These are phyloP conservation scores for Lagorchestes hirsutus DNA, from an alignment of 2,797 vertebrate species.

Conservation along the genomic window DNA sequence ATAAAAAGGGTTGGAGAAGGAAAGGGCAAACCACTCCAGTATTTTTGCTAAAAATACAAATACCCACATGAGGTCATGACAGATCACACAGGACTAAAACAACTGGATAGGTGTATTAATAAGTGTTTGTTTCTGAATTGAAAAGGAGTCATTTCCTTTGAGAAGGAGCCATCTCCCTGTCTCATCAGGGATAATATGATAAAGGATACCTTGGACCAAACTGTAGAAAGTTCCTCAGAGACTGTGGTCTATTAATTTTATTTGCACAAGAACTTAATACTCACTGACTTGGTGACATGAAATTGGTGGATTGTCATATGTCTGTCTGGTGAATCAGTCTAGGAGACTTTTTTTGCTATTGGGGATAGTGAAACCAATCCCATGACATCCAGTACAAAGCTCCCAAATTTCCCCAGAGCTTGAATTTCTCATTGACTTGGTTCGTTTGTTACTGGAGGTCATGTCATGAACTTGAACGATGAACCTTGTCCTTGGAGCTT, in stretches of 20 bases:
- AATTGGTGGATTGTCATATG: background rate
- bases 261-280: background rate
- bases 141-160: background rate
- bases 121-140: background rate
- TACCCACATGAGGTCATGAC: background rate
- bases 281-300: background rate
- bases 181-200: background rate
- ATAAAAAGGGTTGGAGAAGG: background rate
- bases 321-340: background rate
- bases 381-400: background rate
- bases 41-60: background rate
- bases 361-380: background rate
- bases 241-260: background rate
- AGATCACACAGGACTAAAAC: background rate
- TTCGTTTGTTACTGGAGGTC: background rate
- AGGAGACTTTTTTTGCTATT: background rate
- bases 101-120: background rate
- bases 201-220: background rate
- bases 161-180: background rate
- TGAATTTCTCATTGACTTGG: background rate
- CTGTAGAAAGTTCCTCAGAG: background rate
- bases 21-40: background rate
- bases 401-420: background rate
- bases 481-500: background rate
- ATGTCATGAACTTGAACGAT: background rate